Base-by-base conservation (phyloP, 2,888 invertebrate species). In the Caradrina kadenii region DNA sequence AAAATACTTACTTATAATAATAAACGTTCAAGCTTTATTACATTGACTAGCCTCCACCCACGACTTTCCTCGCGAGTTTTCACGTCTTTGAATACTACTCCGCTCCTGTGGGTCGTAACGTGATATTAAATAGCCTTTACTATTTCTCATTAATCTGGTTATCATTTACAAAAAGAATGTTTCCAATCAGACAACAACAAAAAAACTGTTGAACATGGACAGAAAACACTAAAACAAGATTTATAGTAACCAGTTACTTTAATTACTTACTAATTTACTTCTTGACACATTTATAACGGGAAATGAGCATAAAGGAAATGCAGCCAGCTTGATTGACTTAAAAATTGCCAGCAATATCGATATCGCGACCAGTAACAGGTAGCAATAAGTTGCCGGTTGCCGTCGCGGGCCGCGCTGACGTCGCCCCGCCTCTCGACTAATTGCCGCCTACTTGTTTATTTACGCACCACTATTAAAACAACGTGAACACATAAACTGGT, bases 361-460 rank as follows among this genome's bases (percentile, higher is more conserved):
- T 82, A 79, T 71, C 68, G 62, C 59, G 55, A 48, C 65, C 79
- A 83, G 84, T 85, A 83, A 85, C 84, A 84, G 86, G 87, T 87
- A 86, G 86, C 85, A 86, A 87, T 90, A 86, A 88, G 83, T 90
- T 82, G 81, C 62, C 42, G 64, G 67, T 22, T 35, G 49, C 66
- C 78, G 88, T 87, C 85, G 81, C 85, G 66, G 83, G 79, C 80
- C 82, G 80, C 83, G 85, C 82, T 82, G 90, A 90, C 91, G 88
- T 81, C 78, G 86, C 86, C 78, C 89, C 93, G 92, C 93, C 93
- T 89, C 82, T 68, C 81, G 69, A 85, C 92, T 93, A 93, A 94
- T 93, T 92, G 90, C 93, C 90, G 90, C 91, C 93, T 93, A 90
- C 93, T 91, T 92, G 92, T 93, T 94, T 93, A 91, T 90, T 91